Base-by-base conservation (phyloP, 2,113 vertebrate genomes). In the Drymodes brunneopygia region DNA sequence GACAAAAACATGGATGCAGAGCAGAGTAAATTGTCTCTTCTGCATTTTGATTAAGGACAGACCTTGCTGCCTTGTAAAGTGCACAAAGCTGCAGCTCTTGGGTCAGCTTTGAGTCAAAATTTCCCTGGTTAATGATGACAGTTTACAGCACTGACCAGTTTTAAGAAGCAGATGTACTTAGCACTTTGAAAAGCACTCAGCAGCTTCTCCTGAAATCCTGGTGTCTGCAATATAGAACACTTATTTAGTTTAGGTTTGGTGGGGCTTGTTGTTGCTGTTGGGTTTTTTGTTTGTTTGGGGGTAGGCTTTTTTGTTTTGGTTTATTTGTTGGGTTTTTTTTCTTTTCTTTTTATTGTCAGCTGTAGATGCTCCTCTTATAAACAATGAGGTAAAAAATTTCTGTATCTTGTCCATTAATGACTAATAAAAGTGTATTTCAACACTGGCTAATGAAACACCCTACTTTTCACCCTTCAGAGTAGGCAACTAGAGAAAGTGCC, bases 11-110 rank as follows among this genome's bases (percentile, higher is more conserved):
- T 71, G 56, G 64, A 57, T 56, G 70, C 15, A 72, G 70, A 14
- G 44, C 12, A 71, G n/a, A 64, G 18, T 40, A 92, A 72, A 28
- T 47, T 33, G 13, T 18, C 17, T 74, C 22, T 90, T 91, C 73
- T 81, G 65, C 27, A 60, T 86, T 91, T 93, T 83, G 86, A 73
- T 77, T 62, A 78, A 70, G 60, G 10, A 16, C 18, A 83, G 60
- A 61, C 22, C 42, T 73, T 90, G 25, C 27, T 67, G 28, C 36
- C 54, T 82, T 58, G 17, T 40, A 77, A 81, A 66, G 27, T n/a
- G 24, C 31, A 71, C 12, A 35, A 47, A 38, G 24, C 31, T 86
- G 72, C 20, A 77, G 44, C 12, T 20, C 44, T 84, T 74, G n/a
- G 48, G 15, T 60, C 65, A 82, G 11, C 14, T 47, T 8, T n/a